These are phyloP conservation scores for Oreotrochilus melanogaster DNA, from an alignment of 2,113 vertebrate species.

Conservation along the genomic window DNA sequence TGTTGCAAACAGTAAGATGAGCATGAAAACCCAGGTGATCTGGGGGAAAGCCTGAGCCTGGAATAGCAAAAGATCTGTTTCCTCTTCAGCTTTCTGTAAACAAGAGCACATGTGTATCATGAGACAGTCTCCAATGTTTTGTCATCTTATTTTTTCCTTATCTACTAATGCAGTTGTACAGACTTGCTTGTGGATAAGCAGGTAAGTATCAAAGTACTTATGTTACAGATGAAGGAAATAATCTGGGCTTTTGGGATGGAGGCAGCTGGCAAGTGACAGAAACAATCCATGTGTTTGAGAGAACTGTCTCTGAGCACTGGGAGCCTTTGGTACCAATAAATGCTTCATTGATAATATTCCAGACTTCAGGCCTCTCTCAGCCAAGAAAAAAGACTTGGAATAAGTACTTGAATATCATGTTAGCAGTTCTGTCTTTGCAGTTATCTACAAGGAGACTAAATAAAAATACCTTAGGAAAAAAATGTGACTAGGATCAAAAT, in stretches of 20 bases:
- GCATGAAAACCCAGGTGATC: neutral
- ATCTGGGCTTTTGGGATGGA: neutral
- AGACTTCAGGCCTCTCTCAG: neutral
- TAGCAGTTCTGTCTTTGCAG: neutral
- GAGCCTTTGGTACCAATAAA: neutral
- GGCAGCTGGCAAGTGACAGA: neutral
- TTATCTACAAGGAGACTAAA: slow-evolving; percentile 46
- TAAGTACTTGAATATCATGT: neutral
- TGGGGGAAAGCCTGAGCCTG: neutral
- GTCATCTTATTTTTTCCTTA: neutral
- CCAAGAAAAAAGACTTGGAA: neutral
- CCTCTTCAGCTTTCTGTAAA: neutral
- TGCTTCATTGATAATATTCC: neutral
- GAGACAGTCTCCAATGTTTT: slow-evolving; percentile 25
- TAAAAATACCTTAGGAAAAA: slow-evolving; percentile 34
- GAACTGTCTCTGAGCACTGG: rapidly evolving
- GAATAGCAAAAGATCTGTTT: neutral
- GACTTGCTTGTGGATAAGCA: neutral
- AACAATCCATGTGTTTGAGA: neutral
- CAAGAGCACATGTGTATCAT: neutral
- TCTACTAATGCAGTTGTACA: neutral
- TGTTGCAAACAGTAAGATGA: neutral
- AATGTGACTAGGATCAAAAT: slow-evolving; percentile 43
- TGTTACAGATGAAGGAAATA: neutral
- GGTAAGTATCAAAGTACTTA: neutral